Conservation (phyloP, 2,113 vertebrate species). For the Rhinopithecus roxellana region DNA sequence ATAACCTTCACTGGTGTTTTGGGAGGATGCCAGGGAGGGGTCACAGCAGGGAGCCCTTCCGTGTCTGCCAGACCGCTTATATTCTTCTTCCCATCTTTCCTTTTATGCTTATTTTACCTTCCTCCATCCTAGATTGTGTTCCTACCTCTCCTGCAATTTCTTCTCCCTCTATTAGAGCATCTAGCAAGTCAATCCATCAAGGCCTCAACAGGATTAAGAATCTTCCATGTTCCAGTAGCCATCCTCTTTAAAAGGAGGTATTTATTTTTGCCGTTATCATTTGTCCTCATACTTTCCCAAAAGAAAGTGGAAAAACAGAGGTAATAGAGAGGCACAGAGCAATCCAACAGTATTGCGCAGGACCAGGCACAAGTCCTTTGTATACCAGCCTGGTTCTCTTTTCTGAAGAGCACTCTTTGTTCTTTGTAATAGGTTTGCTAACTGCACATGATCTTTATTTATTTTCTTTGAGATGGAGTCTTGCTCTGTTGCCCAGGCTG, state of each 20-base stretch:
- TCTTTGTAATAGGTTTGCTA: background rate
- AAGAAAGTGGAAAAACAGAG: slow-evolving; percentile 37
- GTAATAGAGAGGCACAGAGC: background rate
- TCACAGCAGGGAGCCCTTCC: background rate
- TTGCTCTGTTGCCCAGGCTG: no score
- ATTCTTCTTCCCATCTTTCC: background rate
- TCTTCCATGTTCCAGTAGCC: background rate
- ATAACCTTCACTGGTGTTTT: background rate
- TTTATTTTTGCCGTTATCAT: slow-evolving; percentile 25
- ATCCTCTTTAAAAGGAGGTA: slow-evolving; percentile 35
- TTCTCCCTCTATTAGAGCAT: slow-evolving; percentile 12
- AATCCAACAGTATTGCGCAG: background rate
- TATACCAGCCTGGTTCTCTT: background rate
- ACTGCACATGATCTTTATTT: no score
- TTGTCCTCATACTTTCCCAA: slow-evolving; percentile 24
- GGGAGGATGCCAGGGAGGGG: background rate
- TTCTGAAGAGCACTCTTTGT: background rate
- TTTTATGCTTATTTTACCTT: background rate
- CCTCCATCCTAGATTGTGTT: background rate
- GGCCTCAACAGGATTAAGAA: slow-evolving; percentile 12
- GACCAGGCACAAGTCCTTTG: background rate
- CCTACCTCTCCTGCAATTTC: background rate
- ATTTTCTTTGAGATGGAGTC: no score
- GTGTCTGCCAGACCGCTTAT: background rate
- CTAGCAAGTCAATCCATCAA: slow-evolving; percentile 31